Evolutionary conservation across 2,797 vertebrate genomes (phyloP).

Genomic region (Gambelia wislizenii): DNA sequence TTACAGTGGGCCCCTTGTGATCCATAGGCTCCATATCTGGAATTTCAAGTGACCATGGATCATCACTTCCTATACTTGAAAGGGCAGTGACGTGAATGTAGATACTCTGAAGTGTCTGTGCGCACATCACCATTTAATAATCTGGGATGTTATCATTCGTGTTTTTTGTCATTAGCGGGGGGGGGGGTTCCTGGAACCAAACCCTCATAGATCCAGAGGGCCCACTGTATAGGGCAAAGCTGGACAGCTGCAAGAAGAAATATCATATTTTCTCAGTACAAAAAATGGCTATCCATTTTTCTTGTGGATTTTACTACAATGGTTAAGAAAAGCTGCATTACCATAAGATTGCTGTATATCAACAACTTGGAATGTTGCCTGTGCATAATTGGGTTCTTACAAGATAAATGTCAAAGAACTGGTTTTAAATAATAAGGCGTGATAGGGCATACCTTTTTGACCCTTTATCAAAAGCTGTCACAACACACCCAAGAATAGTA

Average conservation of each 20-base stretch:
- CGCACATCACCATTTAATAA: no score
- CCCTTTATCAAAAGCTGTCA: not conserved
- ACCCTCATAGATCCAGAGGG: no score
- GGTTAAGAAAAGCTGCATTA: not conserved
- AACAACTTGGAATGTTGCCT: constrained; percentile 15
- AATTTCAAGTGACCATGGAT: no score
- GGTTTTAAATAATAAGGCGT: not conserved
- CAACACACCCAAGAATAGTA: not conserved
- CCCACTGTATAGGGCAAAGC: no score
- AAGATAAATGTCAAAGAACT: constrained; percentile 20
- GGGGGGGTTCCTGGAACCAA: no score
- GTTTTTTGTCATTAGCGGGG: no score
- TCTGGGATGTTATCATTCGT: no score
- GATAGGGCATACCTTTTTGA: not conserved
- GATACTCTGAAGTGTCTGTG: no score
- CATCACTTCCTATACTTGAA: no score
- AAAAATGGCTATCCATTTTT: not conserved
- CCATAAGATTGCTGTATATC: not conserved
- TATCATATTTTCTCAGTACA: constrained; percentile 12
- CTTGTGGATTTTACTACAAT: constrained; percentile 7
- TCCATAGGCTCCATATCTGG: no score
- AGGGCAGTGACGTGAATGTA: no score
- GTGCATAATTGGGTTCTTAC: not conserved
- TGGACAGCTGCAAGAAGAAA: not conserved
- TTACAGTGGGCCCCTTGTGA: no score